These are phyloP conservation scores for Nesometra sesokonis DNA, from an alignment of 35 echinoderm and acorn worm genomes.

Conservation along the genomic window DNA sequence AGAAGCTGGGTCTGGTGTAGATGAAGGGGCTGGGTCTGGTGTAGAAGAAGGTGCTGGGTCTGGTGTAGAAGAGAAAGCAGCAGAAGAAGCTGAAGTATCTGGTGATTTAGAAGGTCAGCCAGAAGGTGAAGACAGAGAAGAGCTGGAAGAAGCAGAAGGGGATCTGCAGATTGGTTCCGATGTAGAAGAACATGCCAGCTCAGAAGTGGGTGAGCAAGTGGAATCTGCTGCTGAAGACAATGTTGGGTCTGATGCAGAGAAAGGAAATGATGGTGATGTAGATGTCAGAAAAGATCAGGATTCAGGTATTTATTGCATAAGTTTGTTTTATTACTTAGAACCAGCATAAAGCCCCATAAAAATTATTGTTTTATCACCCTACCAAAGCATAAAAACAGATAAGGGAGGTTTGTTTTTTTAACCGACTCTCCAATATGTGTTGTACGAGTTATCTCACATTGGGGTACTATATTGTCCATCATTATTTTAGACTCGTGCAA, in stretches of 20 bases:
- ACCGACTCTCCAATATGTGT: too few species aligned
- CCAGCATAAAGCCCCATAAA: too few species aligned
- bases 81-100: background rate
- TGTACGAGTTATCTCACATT: too few species aligned
- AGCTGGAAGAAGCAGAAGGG: background rate
- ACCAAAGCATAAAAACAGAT: too few species aligned
- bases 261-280: background rate
- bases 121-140: slow-evolving; percentile 12
- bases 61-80: slow-evolving; percentile 3
- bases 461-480: too few species aligned
- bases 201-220: background rate
- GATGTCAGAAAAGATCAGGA: background rate
- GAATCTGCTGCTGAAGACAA: slow-evolving; percentile 9
- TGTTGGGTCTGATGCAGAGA: background rate
- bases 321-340: background rate
- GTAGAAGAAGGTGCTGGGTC: slow-evolving; percentile 20
- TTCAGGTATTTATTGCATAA: background rate
- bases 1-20: slow-evolving; percentile 3
- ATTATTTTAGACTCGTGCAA: too few species aligned
- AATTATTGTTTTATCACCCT: too few species aligned
- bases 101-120: background rate
- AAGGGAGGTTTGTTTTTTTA: background rate
- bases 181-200: background rate
- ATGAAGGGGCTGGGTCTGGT: slow-evolving; percentile 4
- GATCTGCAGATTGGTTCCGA: background rate